Evolutionary conservation across 2,888 invertebrate genomes (phyloP), one percentile per base, ranked within the genome.

Genomic region (Hololepta plana): DNA sequence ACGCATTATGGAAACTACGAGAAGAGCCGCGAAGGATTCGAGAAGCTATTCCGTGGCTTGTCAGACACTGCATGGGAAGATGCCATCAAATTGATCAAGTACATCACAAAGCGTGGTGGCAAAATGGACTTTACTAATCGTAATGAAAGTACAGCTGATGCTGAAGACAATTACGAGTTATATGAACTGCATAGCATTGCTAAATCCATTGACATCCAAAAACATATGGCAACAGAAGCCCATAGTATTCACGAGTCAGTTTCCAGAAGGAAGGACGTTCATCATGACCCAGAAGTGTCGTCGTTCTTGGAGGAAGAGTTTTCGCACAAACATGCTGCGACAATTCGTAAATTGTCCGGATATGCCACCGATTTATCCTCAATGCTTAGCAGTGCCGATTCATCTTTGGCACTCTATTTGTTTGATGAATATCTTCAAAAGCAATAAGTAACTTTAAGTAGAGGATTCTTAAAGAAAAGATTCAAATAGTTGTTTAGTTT

Each of bases 241-340:
- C 62, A 72, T 47, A 55, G 57, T 37, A 67, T 82, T 35, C 81
- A 82, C 49, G 53, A 8, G 17, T 17, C 7, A 31, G 67, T 71
- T 10, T 63, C 67, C 3, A 59, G 61, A 41, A 59, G 57, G 35
- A 62, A 59, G 40, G 53, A 59, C 28, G 59, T 57, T 31, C 47
- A 58, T 32, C 70, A 73, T 35, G 76, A 79, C 42, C 71, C 79
- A 32, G 73, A 69, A 59, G 57, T 77, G 35, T 67, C 74, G 9
- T 74, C 76, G 36, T 81, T 69, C 45, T 47, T 85, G 2, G 81
- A 84, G 39, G 75, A 81, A 38, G 65, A 76, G 38, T 81, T 79
- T 55, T 60, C 79, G 28, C 67, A 69, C 42, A 53, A 67, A 32
- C 77, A 82, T 26, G 57, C 76, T 1, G 62, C 70, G 24, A 59